Percentiles rank a stretch among this genome's conserved stretches.
phyloP scores from a whole-genome alignment of 2,888 invertebrate genomes.

The Villa cingulata region DNA sequence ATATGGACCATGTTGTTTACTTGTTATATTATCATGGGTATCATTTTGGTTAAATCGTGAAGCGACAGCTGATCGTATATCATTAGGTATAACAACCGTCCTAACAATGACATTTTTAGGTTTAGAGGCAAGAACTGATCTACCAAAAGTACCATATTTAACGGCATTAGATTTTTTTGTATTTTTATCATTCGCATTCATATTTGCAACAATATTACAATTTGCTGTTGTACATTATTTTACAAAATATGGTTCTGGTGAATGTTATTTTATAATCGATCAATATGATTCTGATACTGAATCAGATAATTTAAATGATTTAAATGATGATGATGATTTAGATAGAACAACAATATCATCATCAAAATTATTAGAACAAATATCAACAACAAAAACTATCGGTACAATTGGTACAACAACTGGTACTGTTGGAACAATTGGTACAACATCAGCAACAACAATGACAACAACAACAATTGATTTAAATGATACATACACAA shows the following conservation, averaged over 20 bases:
- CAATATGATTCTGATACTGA: slow-evolving; percentile 44
- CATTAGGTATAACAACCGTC: slow-evolving; percentile 69
- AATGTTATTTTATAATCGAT: slow-evolving; percentile 58
- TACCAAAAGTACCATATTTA: slow-evolving; percentile 73
- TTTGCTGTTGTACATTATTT: slow-evolving; percentile 77
- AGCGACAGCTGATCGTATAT: slow-evolving; percentile 67
- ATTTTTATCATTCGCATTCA: slow-evolving; percentile 64
- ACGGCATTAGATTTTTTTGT: slow-evolving; percentile 79
- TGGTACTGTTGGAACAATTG: too few species aligned
- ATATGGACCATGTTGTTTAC: slow-evolving; percentile 68
- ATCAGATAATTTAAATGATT: slow-evolving; percentile 41
- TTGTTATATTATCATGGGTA: slow-evolving; percentile 78
- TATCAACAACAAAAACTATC: too few species aligned
- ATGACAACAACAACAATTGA: background rate
- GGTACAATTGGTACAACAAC: too few species aligned
- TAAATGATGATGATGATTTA: slow-evolving; percentile 10
- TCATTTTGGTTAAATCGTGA: slow-evolving; percentile 76
- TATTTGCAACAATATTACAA: slow-evolving; percentile 67
- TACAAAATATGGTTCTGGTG: slow-evolving; percentile 72
- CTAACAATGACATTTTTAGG: slow-evolving; percentile 75
- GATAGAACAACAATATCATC: slow-evolving; percentile 9
- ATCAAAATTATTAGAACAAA: background rate
- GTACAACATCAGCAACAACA: background rate
- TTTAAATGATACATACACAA: slow-evolving; percentile 21
- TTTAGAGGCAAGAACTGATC: slow-evolving; percentile 62